These are phyloP conservation scores for Polydrusus tereticollis DNA, from an alignment of 2,888 invertebrate species.

Conservation along the genomic window DNA sequence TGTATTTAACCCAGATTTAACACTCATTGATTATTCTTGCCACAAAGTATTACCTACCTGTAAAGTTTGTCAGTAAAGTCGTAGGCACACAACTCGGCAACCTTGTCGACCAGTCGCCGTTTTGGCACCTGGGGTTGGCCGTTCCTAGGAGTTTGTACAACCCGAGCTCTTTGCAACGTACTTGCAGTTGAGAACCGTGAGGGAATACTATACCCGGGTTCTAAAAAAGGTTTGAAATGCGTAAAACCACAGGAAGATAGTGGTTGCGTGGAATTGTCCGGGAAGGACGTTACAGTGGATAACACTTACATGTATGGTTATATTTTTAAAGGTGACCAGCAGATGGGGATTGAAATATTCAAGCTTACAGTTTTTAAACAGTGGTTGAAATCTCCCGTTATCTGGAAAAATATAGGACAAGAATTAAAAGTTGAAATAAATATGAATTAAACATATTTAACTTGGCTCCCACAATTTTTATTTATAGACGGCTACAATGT, in stretches of 20 bases:
- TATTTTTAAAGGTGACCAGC: conserved; percentile 80
- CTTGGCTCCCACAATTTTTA: no score
- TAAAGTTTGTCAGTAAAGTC: conserved; percentile 87
- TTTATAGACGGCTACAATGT: no score
- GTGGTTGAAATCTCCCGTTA: conserved; percentile 80
- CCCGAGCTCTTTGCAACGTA: conserved; percentile 85
- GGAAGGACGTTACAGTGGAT: no score
- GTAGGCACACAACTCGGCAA: conserved; percentile 90
- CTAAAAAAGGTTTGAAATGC: conserved; percentile 63
- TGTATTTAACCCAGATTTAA: no score
- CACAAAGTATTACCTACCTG: conserved; percentile 71
- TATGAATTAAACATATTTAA: no score
- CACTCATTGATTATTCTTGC: no score
- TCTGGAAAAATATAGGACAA: conserved; percentile 69
- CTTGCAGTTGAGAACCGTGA: conserved; percentile 82
- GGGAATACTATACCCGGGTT: conserved; percentile 77
- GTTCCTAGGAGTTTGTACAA: conserved; percentile 88
- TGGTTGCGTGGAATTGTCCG: no score
- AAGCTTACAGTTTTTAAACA: conserved; percentile 80
- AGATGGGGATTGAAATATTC: conserved; percentile 78
- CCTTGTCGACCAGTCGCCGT: conserved; percentile 84
- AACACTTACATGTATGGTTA: conserved; percentile 79
- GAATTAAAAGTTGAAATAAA: no score
- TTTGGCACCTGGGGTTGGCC: conserved; percentile 81
- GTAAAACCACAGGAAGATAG: no score